Evolutionary conservation across 1,140 invertebrate species (phyloP).

Genomic region (Probaryconus sp.): DNA sequence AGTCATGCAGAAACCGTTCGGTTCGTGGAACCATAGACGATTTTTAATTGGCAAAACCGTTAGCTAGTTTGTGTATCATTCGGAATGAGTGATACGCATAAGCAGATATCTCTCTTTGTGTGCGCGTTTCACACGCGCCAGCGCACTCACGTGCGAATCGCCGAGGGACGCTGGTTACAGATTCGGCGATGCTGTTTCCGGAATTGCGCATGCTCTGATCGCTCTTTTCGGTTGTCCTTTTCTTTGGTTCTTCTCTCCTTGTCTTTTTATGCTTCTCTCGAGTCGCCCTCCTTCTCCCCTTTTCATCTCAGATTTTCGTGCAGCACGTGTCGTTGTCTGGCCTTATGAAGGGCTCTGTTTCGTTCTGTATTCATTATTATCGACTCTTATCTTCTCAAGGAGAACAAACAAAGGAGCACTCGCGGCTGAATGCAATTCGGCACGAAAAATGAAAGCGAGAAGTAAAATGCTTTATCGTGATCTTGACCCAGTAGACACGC

Average conservation of each 20-base stretch:
- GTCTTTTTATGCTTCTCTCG: slow-evolving; percentile 22
- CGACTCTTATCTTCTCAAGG: slow-evolving; percentile 29
- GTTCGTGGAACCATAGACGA: slow-evolving; percentile 19
- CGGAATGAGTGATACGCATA: slow-evolving; percentile 24
- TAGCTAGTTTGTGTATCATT: slow-evolving; percentile 35
- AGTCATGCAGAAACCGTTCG: slow-evolving; percentile 9
- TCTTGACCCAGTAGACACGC: slow-evolving; percentile 57
- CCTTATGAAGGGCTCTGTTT: slow-evolving; percentile 18
- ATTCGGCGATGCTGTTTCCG: slow-evolving; percentile 47
- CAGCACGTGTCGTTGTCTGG: slow-evolving; percentile 51
- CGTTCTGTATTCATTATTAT: slow-evolving; percentile 24
- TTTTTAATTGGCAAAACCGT: slow-evolving; percentile 47
- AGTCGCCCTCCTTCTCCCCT: neutral
- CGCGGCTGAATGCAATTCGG: slow-evolving; percentile 18
- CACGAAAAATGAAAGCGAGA: slow-evolving; percentile 55
- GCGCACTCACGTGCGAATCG: slow-evolving; percentile 50
- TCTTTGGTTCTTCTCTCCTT: slow-evolving; percentile 14
- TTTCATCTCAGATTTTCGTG: slow-evolving; percentile 1
- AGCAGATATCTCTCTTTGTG: neutral
- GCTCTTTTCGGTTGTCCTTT: slow-evolving; percentile 32
- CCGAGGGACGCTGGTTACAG: slow-evolving; percentile 32
- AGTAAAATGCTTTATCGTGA: slow-evolving; percentile 41
- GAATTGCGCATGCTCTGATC: slow-evolving; percentile 25
- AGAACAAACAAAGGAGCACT: slow-evolving; percentile 39
- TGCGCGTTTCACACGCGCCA: slow-evolving; percentile 39